phyloP scores from a whole-genome alignment of 2,797 vertebrate genomes.

The Melanotaenia boesemani region DNA sequence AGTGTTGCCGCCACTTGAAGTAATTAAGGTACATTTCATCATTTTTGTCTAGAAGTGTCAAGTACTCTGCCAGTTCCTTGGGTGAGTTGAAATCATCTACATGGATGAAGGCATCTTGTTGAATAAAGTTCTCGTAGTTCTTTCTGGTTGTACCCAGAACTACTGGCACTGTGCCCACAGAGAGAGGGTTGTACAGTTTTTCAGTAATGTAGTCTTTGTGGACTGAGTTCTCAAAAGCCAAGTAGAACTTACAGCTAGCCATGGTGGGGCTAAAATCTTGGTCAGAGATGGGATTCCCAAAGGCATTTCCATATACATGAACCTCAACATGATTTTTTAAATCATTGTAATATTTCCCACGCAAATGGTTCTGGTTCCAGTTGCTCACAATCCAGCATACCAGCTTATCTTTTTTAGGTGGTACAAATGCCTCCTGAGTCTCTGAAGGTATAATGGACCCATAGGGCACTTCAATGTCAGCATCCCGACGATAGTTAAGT shows the following conservation, averaged over 20 bases:
- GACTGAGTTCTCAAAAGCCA: conserved; percentile 98
- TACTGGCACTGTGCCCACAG: conserved; percentile 93
- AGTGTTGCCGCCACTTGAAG: conserved; percentile 96
- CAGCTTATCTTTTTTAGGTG: too few relatives aligned
- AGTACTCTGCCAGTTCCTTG: conserved; percentile 93
- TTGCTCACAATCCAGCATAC: too few relatives aligned
- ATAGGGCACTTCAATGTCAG: too few relatives aligned
- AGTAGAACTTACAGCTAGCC: conserved; percentile 95
- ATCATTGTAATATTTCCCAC: conserved; percentile 96
- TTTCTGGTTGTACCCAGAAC: conserved; percentile 93
- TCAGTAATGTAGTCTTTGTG: conserved; percentile 99
- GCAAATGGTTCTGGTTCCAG: too few relatives aligned
- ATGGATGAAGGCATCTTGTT: conserved; percentile 95
- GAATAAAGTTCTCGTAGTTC: conserved; percentile 98
- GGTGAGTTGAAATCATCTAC: conserved; percentile 96
- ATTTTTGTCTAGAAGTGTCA: conserved; percentile 95
- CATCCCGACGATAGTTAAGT: too few relatives aligned
- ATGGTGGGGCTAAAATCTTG: conserved; percentile 96
- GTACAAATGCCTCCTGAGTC: too few relatives aligned
- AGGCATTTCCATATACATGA: conserved; percentile 94
- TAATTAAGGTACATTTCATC: conserved; percentile 94
- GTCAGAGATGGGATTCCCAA: conserved; percentile 92
- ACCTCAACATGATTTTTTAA: conserved; percentile 97
- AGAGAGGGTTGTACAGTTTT: conserved; percentile 96
- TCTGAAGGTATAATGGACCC: too few relatives aligned